phyloP scores from a whole-genome alignment of 1,140 invertebrate species.

The Lepidurus couesii region DNA sequence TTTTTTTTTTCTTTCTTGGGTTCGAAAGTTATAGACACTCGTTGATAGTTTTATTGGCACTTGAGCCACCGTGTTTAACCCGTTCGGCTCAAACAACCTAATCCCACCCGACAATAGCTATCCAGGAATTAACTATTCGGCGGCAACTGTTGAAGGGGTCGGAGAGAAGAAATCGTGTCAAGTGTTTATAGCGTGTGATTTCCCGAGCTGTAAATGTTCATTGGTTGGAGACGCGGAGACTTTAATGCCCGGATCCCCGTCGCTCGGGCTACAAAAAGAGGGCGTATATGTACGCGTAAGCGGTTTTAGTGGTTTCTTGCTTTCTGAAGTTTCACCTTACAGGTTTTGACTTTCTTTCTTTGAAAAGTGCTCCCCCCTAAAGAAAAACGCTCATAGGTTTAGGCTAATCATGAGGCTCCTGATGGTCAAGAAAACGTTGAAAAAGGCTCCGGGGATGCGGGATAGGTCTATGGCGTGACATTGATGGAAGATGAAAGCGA shows the following conservation, averaged over 20 bases:
- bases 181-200: not conserved
- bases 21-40: not conserved
- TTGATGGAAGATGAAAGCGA: conserved; percentile 5
- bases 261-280: too few species aligned
- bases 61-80: not conserved
- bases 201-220: not conserved
- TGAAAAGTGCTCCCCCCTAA: not conserved
- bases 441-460: not conserved
- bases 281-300: too few species aligned
- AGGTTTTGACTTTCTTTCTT: too few species aligned
- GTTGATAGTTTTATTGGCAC: not conserved
- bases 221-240: too few species aligned
- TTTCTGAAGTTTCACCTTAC: too few species aligned
- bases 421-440: not conserved
- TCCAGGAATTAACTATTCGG: not conserved
- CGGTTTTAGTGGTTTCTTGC: too few species aligned
- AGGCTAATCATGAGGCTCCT: not conserved
- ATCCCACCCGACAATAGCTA: not conserved
- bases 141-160: not conserved
- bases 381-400: not conserved
- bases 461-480: conserved; percentile 21
- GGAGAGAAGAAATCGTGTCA: not conserved
- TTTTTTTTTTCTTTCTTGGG: not conserved
- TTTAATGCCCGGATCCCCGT: too few species aligned
- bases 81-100: too few species aligned